Base-by-base conservation (phyloP, 2,888 invertebrate genomes). In the Augochlorella aurata region DNA sequence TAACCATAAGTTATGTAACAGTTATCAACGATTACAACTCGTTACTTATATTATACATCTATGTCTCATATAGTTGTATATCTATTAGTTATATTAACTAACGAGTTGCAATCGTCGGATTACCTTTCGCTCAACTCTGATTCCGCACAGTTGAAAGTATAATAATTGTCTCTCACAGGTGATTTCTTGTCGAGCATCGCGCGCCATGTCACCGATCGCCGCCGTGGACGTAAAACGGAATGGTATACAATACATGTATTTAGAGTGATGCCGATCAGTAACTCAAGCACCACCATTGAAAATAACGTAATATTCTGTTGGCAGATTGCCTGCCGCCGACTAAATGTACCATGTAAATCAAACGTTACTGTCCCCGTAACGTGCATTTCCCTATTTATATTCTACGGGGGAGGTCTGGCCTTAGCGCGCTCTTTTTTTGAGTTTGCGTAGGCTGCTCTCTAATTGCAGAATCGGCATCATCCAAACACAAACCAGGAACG, bases 271-370 rank as follows among this genome's bases (percentile, higher is more conserved):
- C n/a, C 47, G 66, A 45, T 45, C 66, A 47, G 66, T 52, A 68
- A 49, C 29, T 29, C 68, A 21, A 49, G 68, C 68, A 29, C 47
- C 18, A 24, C 9, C 49, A 68, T 47, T 68, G 68, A 68, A 49
- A 68, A 68, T 68, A 50, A 49, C 49, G 5, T 68, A 68, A 68
- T 68, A 68, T 68, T 49, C 49, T 5, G 45, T 68, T 49, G 68
- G 68, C 49, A 47, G 68, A 49, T 68, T 29, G 68, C 49, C 68
- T 45, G 24, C 68, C 68, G 49, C 68, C 68, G 24, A 68, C 68
- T 49, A 49, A 68, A 68, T 49, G 68, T 49, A 66, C 21, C n/a
- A 66, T 47, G 49, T 68, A 68, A 68, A 68, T 68, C 68, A 47
- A 68, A 68, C 47, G 49, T 68, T 29, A 68, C 16, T 9, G 67